Base-by-base conservation (phyloP, 2,888 invertebrate genomes). In the Tachina lurida region DNA sequence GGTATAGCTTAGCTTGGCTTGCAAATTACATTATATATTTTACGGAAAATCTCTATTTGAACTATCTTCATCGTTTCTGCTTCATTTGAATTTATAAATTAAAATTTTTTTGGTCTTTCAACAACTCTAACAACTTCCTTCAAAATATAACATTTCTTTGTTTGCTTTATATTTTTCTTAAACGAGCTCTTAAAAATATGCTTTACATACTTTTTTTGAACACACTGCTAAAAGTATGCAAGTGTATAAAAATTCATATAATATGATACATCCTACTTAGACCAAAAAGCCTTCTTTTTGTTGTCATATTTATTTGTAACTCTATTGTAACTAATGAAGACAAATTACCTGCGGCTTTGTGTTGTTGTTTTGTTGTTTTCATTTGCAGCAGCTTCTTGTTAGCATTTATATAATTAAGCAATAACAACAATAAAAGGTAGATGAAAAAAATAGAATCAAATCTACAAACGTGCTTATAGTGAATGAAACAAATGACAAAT, bases 301-400 rank as follows among this genome's bases (percentile, higher is more conserved):
- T 31, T 67, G 15, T 70, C 39, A 39, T 62, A 62, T 68, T 70
- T 86, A 47, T 83, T 71, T 76, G 54, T 63, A 70, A 58, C 60
- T 77, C 83, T 79, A 67, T 67, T 84, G n/a, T 19, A 86, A 86
- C 86, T 86, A 86, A 86, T 86, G 86, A 86, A 83, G 86, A 83
- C 83, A 86, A 86, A 83, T 86, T 86, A 86, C 86, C 86, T 86
- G 86, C 86, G 86, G 86, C 83, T 86, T 86, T 86, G 78, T 79
- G 75, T 62, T 83, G 77, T 73, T 68, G 17, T 78, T 78, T 13
- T 52, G 10, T 49, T 74, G 45, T 71, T 65, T 65, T 56, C 58
- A 67, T 17, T 19, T 49, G 10, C 52, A 47, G 9, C 54, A 49
- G 56, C 56, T 47, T 39, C 13, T 81, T 86, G 71, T 83, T 80